Base-by-base conservation (phyloP, 2,797 vertebrate species). In the Poliocrania exsul region DNA sequence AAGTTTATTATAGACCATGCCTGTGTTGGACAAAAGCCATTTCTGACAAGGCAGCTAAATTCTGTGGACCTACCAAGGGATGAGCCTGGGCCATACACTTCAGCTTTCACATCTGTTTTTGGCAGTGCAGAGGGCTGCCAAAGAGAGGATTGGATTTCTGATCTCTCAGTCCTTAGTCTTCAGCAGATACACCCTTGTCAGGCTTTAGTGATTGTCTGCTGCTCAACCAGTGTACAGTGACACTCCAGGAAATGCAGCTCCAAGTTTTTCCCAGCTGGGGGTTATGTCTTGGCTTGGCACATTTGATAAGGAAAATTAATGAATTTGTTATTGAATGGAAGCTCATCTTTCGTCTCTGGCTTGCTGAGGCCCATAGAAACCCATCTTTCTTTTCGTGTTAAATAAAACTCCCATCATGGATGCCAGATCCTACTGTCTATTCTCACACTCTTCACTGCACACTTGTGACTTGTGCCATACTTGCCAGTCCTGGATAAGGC, bases 271-370 rank as follows among this genome's bases (percentile, higher is more conserved):
- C 67, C 47, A 58, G 14, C 4, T 86, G 73, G 25, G 33, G 20
- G 54, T 67, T 90, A 49, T 73, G 25, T 69, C 56, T 89, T 89
- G 56, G 56, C 84, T 94, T 56, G 82, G 56, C 51, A 82, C 17
- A n/a, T 80, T 94, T 80, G 69, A 91, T 85, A 85, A 84, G 49
- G 44, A 89, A 95, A 93, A 85, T 35, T 82, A 88, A 92, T 90
- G 23, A 79, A 90, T 79, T 84, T 0, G 0, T 90, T 81, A 42
- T 44, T 86, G 73, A 29, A 49, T 81, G 47, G 83, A 88, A 92
- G 61, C 50, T 72, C 24, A 21, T 83, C 57, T 94, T 80, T 78
- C 31, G 50, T 83, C 50, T 90, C 58, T 62, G n/a, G 44, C 56
- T 88, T 85, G n/a, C 67, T 87, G 40, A 94, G 62, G 56, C 44